Percentiles rank a stretch among this genome's conserved stretches.
Evolutionary conservation across 2,888 invertebrate species (phyloP).

Genomic region (Celastrina argiolus): DNA sequence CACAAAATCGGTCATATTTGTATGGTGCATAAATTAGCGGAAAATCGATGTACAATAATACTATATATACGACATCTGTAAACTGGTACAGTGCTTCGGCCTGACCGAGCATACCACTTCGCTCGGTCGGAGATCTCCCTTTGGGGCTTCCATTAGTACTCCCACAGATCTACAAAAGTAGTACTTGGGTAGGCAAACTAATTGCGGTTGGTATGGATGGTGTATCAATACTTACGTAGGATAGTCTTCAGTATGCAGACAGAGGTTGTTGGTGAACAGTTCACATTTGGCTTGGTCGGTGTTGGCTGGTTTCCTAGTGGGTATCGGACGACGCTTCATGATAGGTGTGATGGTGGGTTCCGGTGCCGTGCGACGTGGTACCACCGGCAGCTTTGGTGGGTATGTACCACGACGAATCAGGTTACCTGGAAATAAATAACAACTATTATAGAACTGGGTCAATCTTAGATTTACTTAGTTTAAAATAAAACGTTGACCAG

Average conservation of each 20-base stretch:
- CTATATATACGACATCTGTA: too few relatives aligned
- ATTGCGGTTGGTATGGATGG: neutral
- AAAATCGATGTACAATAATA: too few relatives aligned
- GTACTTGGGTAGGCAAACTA: too few relatives aligned
- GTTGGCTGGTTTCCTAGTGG: constrained; percentile 51
- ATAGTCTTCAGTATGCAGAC: constrained; percentile 85
- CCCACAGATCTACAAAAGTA: too few relatives aligned
- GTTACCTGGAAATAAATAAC: constrained; percentile 43
- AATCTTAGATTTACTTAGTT: too few relatives aligned
- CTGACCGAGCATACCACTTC: too few relatives aligned
- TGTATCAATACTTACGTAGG: constrained; percentile 81
- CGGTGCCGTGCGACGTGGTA: constrained; percentile 50
- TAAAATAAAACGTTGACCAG: too few relatives aligned
- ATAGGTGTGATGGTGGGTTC: constrained; percentile 46
- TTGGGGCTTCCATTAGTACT: too few relatives aligned
- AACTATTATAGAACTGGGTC: neutral
- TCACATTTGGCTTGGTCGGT: constrained; percentile 76
- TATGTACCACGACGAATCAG: constrained; percentile 59
- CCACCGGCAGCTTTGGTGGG: constrained; percentile 45
- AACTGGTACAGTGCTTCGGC: too few relatives aligned
- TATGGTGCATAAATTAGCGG: too few relatives aligned
- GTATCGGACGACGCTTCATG: constrained; percentile 46
- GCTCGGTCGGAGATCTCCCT: too few relatives aligned
- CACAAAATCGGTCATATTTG: too few relatives aligned
- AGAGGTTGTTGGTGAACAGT: constrained; percentile 84